A percentile compares a stretch with the other conserved stretches of the same genome.
phyloP scores from a whole-genome alignment of 2,888 invertebrate genomes.

The Ophion ventricosus region DNA sequence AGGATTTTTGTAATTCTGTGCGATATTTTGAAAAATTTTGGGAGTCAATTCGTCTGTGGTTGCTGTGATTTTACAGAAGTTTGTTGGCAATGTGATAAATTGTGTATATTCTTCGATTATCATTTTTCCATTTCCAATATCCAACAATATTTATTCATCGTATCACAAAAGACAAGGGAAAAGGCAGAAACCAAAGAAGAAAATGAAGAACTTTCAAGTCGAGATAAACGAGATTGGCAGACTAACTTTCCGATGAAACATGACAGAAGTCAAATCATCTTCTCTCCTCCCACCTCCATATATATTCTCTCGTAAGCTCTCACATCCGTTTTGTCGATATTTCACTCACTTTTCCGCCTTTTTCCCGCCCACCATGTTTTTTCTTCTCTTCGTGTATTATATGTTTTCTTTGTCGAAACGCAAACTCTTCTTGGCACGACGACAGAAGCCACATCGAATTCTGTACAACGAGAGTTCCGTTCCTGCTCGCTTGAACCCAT shows the following conservation, averaged over 20 bases:
- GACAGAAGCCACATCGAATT: conserved; percentile 38
- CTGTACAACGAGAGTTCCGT: conserved; percentile 28
- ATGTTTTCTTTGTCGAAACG: conserved; percentile 42
- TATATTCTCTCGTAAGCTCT: conserved; percentile 4
- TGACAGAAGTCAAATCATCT: conserved; percentile 54
- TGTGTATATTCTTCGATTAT: too few relatives aligned
- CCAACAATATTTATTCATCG: conserved; percentile 29
- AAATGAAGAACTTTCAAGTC: conserved; percentile 41
- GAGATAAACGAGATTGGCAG: conserved; percentile 37
- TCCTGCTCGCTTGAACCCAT: conserved; percentile 20
- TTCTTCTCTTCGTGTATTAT: conserved; percentile 35
- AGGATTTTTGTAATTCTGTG: too few relatives aligned
- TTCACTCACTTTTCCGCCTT: conserved; percentile 15
- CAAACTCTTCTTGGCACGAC: conserved; percentile 21
- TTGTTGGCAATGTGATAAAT: too few relatives aligned
- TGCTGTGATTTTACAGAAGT: too few relatives aligned
- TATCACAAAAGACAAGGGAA: background rate
- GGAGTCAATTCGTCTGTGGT: too few relatives aligned
- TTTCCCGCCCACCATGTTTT: conserved; percentile 13
- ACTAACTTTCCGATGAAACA: conserved; percentile 51
- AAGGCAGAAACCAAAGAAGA: conserved; percentile 2
- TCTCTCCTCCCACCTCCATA: background rate
- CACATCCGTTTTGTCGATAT: conserved; percentile 32
- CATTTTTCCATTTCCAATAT: too few relatives aligned
- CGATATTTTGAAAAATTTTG: too few relatives aligned